Percentiles rank a stretch among this genome's conserved stretches.
Conservation (phyloP, 23 tunicate genomes). For the Corella eumyota region DNA sequence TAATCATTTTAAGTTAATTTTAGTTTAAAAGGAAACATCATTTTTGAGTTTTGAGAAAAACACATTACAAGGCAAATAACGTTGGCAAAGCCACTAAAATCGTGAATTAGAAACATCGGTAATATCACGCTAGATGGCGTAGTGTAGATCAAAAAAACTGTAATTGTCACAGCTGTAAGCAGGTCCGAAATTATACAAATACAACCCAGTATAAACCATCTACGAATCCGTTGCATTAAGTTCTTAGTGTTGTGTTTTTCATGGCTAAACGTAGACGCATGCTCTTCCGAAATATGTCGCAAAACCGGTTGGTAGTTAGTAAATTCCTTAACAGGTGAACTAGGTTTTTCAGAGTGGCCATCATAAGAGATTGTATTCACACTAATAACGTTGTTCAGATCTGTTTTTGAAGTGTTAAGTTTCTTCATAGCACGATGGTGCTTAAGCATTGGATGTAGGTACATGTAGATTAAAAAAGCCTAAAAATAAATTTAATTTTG, state of each 20-base stretch:
- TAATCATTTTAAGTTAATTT: no score
- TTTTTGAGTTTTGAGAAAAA: not conserved
- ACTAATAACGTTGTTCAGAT: no score
- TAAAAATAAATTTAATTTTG: no score
- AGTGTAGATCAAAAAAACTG: not conserved
- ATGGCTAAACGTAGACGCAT: not conserved
- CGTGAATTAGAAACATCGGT: not conserved
- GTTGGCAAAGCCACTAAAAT: not conserved
- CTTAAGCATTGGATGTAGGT: not conserved
- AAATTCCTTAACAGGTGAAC: no score
- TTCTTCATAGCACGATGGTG: not conserved
- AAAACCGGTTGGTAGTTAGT: no score
- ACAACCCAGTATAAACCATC: not conserved
- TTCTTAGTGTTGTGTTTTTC: not conserved
- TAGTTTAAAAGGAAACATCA: constrained; percentile 1
- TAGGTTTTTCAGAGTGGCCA: no score
- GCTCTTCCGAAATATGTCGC: no score
- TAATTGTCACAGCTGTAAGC: not conserved
- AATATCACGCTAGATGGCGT: not conserved
- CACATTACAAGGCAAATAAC: not conserved
- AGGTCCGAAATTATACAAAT: constrained; percentile 1
- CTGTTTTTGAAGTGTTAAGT: not conserved
- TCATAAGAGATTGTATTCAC: no score
- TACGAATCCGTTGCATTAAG: not conserved
- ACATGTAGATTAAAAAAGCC: not conserved